phyloP scores from a whole-genome alignment of 2,797 vertebrate species.

The Sitta carolinensis region DNA sequence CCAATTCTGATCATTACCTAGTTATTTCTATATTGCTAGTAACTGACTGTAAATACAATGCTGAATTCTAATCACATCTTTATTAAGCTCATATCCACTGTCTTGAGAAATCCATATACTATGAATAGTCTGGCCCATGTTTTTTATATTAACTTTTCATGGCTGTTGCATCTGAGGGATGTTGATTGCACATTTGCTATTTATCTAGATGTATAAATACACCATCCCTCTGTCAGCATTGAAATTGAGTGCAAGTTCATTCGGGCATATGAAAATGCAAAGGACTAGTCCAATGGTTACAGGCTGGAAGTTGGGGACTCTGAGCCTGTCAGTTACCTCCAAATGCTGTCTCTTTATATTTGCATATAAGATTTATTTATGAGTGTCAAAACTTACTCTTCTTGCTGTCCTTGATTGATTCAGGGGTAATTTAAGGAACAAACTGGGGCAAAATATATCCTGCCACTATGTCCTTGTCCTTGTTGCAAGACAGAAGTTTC shows the following conservation, averaged over 20 bases:
- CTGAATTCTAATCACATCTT: neutral
- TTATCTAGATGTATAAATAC: neutral
- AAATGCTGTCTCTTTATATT: neutral
- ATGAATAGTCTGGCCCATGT: neutral
- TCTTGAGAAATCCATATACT: neutral
- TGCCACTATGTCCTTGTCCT: neutral
- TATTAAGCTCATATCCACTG: neutral
- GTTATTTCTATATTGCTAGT: neutral
- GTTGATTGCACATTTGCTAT: neutral
- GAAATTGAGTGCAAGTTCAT: neutral
- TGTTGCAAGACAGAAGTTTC: neutral
- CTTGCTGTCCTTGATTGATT: neutral
- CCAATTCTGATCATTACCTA: neutral
- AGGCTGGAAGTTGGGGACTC: neutral
- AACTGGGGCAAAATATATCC: too few relatives aligned
- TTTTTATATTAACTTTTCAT: neutral
- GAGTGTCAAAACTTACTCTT: neutral
- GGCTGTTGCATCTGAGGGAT: neutral
- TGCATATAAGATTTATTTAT: neutral
- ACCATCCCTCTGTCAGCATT: neutral
- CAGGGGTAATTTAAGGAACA: too few relatives aligned
- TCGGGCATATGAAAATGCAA: neutral
- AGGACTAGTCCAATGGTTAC: neutral
- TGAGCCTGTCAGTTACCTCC: neutral
- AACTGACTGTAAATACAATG: neutral